Evolutionary conservation across 2,797 vertebrate species (phyloP), one percentile per base, ranked within the genome.

Genomic region (Poecilia picta): DNA sequence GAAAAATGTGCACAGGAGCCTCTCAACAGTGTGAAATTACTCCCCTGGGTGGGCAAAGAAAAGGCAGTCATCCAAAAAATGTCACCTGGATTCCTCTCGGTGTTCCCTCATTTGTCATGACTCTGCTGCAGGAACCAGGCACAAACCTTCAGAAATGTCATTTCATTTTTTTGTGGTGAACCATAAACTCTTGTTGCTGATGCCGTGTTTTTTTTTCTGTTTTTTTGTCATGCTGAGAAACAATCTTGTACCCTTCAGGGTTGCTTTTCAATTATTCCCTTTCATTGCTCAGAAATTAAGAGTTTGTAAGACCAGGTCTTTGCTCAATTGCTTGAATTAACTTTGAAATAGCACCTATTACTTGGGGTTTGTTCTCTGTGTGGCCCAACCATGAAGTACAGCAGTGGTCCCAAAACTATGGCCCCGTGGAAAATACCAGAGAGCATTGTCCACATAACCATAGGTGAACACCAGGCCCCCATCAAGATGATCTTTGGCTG

Each of bases 31-130:
- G 86, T 93, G 89, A 94, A 89, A 94, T 89, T 75, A 93, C 87
- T 93, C 93, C 92, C 92, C 78, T 89, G 90, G 90, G 93, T 91
- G 87, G 82, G 88, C 90, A 89, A 82, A 81, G 84, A 92, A 93
- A 91, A 90, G 92, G 91, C 94, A 95, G 92, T 86, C 89, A 94
- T 88, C 80, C 88, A 85, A 76, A 89, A 83, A 88, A 88, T 88
- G 90, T 93, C 91, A 90, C 93, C 89, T 90, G 88, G 89, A 93
- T 92, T 89, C 87, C 78, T 73, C 36, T 89, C 84, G 72, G 11
- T 86, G 89, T 91, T 85, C 85, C 79, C 88, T 91, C 90, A 87
- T 95, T 93, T 94, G 90, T 94, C 89, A 91, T 45, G 80, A 88
- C 64, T 85, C 72, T 57, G 78, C 81, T 66, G 80, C 83, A 75